Evolutionary conservation across 2,888 invertebrate species (phyloP), one percentile per base, ranked within the genome.

Genomic region (Lagria hirta): DNA sequence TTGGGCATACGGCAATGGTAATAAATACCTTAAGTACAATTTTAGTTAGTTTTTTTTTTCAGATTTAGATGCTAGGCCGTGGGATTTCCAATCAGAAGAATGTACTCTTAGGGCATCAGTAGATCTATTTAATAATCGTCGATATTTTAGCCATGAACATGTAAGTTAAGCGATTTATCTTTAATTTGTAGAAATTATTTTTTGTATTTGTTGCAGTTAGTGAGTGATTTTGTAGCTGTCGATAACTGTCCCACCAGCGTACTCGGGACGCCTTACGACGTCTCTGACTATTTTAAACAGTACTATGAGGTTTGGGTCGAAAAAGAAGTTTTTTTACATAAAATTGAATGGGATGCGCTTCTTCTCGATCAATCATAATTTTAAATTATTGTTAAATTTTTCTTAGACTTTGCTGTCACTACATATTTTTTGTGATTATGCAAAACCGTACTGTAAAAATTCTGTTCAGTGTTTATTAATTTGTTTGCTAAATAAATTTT

Each of bases 1-100:
- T 32, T 43, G 99, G 99, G 99, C 99, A 2, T 99, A 91, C 76
- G 98, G 98, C 36, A 99, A 99, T 75, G 90, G 83, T 83, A 70
- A 67, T 38, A 13, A n/a, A n/a, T n/a, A n/a, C n/a, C n/a, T n/a
- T n/a, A n/a, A n/a, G n/a, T n/a, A n/a, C n/a, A n/a, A n/a, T n/a
- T n/a, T n/a, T n/a, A n/a, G n/a, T n/a, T n/a, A n/a, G n/a, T n/a
- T n/a, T n/a, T n/a, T n/a, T 24, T 17, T 55, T 61, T 15, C 43
- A 83, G 91, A 97, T 76, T 82, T 97, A 60, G 96, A 98, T 74
- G 96, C 96, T 0, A 80, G 95, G 47, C 97, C 97, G 1, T 97
- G 96, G 96, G 97, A 99, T 70, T 98, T 93, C 60, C 90, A 99
- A 74, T 93, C 91, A 17, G 98, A 99, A 70, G 99, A 99, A 69